A percentile compares a stretch with the other conserved stretches of the same genome.
Evolutionary conservation across 1,140 invertebrate species (phyloP).

Genomic region (Pseudomyrmex pallidus): DNA sequence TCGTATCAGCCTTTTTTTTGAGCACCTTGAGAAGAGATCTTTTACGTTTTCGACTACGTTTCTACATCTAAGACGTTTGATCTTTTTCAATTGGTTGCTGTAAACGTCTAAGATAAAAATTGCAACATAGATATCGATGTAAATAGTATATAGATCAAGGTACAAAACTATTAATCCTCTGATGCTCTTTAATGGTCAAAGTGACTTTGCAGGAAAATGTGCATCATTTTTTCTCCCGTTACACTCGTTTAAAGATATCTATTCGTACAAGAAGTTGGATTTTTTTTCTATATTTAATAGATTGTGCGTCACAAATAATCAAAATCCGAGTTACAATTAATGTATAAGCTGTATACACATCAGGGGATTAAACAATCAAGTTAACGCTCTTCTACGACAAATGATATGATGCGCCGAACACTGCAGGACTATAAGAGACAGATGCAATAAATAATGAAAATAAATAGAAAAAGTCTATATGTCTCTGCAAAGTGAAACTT

Average conservation of each 20-base stretch:
- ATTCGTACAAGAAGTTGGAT: background rate
- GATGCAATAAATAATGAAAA: slow-evolving; percentile 40
- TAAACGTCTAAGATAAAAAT: background rate
- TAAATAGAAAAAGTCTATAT: slow-evolving; percentile 13
- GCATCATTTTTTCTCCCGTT: slow-evolving; percentile 5
- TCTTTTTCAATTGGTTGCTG: background rate
- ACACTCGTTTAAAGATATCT: background rate
- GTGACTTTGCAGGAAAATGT: background rate
- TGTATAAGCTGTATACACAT: background rate
- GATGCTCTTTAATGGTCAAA: background rate
- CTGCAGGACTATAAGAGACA: slow-evolving; percentile 23
- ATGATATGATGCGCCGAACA: slow-evolving; percentile 39
- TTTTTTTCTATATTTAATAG: background rate
- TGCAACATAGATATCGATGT: slow-evolving; percentile 11
- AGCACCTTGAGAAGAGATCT: background rate
- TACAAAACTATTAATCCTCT: slow-evolving; percentile 42
- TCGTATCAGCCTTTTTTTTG: slow-evolving; percentile 1
- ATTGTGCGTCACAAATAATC: slow-evolving; percentile 14
- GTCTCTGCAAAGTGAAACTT: background rate
- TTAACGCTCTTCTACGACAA: slow-evolving; percentile 16
- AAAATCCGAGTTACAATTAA: slow-evolving; percentile 23
- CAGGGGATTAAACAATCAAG: slow-evolving; percentile 32
- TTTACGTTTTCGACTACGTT: background rate
- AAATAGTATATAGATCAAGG: slow-evolving; percentile 33
- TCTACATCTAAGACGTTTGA: no score